Conservation (phyloP, 2,797 vertebrate species). For the Eremophila alpestris region DNA sequence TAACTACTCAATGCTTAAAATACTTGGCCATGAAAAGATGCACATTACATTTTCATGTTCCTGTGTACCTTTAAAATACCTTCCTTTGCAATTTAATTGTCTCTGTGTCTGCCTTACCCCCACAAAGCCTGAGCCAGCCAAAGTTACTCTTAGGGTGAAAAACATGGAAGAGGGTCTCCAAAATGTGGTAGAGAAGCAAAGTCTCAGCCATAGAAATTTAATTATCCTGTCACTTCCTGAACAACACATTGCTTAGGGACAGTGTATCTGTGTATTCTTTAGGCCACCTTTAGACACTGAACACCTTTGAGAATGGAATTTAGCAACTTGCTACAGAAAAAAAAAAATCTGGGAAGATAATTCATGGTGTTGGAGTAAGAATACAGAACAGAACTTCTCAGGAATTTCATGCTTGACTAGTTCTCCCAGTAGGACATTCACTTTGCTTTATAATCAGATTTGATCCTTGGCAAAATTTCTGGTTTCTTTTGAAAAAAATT, state of each 20-base stretch:
- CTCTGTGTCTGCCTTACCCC: not conserved
- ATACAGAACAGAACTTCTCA: not conserved
- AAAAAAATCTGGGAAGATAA: not conserved
- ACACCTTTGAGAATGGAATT: not conserved
- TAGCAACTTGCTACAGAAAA: not conserved
- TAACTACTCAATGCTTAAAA: not conserved
- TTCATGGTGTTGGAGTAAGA: not conserved
- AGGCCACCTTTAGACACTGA: not conserved
- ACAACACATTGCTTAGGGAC: not conserved
- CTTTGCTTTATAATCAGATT: conserved; percentile 38
- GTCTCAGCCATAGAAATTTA: not conserved
- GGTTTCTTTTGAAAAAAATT: not conserved
- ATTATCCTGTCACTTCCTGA: not conserved
- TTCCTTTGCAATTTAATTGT: not conserved
- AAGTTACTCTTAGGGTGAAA: not conserved
- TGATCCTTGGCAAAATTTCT: conserved; percentile 36
- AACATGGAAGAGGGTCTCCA: not conserved
- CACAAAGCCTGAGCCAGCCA: not conserved
- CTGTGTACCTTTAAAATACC: not conserved
- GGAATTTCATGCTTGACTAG: conserved; percentile 16
- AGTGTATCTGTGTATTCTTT: not conserved
- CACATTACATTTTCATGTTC: conserved; percentile 13
- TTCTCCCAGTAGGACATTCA: not conserved
- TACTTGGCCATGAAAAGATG: not conserved
- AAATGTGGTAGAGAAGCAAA: not conserved